A percentile compares a stretch with the other conserved stretches of the same genome.
phyloP scores from a whole-genome alignment of 1,140 invertebrate species.

The Drosophila suzukii region DNA sequence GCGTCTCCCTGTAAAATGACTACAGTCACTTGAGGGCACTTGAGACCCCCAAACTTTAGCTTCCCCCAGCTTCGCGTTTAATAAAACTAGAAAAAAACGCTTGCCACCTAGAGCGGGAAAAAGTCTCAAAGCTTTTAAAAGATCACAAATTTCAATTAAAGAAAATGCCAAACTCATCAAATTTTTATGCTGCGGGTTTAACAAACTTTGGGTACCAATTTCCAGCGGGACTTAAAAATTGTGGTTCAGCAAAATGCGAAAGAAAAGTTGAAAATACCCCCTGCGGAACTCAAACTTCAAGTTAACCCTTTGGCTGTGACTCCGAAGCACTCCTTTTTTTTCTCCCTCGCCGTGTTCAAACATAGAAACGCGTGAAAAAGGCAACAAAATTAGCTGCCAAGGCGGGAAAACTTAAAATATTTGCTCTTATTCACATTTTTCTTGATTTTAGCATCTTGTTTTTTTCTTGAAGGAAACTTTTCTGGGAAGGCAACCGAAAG shows the following conservation, averaged over 20 bases:
- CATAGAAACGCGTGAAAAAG: slow-evolving; percentile 78
- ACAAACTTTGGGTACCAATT: slow-evolving; percentile 62
- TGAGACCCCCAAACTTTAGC: background rate
- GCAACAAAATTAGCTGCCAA: slow-evolving; percentile 74
- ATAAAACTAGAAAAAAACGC: slow-evolving; percentile 33
- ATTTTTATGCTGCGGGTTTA: slow-evolving; percentile 80
- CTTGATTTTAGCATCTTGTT: slow-evolving; percentile 11
- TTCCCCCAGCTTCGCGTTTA: background rate
- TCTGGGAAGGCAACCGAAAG: slow-evolving; percentile 2
- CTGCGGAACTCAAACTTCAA: slow-evolving; percentile 13
- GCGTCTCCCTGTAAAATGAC: slow-evolving; percentile 60
- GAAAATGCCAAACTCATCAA: slow-evolving; percentile 83
- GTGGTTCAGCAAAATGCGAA: slow-evolving; percentile 48
- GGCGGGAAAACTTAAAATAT: slow-evolving; percentile 56
- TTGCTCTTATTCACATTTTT: slow-evolving; percentile 30
- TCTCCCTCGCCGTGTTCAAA: slow-evolving; percentile 44
- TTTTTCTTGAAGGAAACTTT: slow-evolving; percentile 29
- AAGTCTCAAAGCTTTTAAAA: slow-evolving; percentile 80
- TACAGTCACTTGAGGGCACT: slow-evolving; percentile 69
- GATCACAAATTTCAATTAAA: slow-evolving; percentile 84
- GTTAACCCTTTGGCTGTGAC: slow-evolving; percentile 60
- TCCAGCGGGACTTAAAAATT: slow-evolving; percentile 60
- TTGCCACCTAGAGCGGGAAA: slow-evolving; percentile 21
- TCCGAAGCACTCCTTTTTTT: slow-evolving; percentile 15
- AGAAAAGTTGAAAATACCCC: slow-evolving; percentile 43